Evolutionary conservation across 2,888 invertebrate genomes (phyloP).

Genomic region (Galerucella nymphaeae): DNA sequence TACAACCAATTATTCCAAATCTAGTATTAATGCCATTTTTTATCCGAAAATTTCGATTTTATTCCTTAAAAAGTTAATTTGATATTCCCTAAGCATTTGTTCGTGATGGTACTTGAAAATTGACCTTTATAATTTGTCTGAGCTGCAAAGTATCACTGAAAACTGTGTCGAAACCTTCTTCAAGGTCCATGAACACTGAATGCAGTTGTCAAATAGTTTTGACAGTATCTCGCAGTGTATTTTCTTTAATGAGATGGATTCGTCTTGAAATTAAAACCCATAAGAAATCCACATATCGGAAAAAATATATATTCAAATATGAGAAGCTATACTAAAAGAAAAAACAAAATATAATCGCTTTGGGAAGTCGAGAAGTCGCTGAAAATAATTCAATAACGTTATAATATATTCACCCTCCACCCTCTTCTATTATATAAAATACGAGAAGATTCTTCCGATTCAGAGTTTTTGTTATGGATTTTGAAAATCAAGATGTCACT

Average conservation of each 20-base stretch:
- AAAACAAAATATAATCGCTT: constrained; percentile 23
- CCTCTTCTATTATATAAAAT: constrained; percentile 24
- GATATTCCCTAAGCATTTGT: too few relatives aligned
- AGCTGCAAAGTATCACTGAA: too few relatives aligned
- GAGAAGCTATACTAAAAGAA: constrained; percentile 13
- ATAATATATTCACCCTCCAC: constrained; percentile 29
- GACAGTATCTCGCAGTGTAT: background rate
- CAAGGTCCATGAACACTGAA: too few relatives aligned
- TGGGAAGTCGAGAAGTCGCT: constrained; percentile 3
- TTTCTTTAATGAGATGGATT: background rate
- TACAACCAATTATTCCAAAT: too few relatives aligned
- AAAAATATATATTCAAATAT: constrained; percentile 18
- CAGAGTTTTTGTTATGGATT: constrained; percentile 1
- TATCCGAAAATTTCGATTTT: too few relatives aligned
- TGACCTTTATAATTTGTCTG: too few relatives aligned
- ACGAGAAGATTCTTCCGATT: constrained; percentile 4
- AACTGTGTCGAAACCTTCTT: too few relatives aligned
- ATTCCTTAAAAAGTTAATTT: too few relatives aligned
- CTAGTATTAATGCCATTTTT: too few relatives aligned
- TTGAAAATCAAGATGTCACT: constrained; percentile 15
- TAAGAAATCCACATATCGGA: background rate
- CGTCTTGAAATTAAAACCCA: background rate
- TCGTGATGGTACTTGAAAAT: too few relatives aligned
- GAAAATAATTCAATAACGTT: constrained; percentile 32
- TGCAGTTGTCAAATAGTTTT: too few relatives aligned